Percentiles rank a stretch among this genome's conserved stretches.
Conservation (phyloP, 1,140 invertebrate species). For the Hetaerina americana region DNA sequence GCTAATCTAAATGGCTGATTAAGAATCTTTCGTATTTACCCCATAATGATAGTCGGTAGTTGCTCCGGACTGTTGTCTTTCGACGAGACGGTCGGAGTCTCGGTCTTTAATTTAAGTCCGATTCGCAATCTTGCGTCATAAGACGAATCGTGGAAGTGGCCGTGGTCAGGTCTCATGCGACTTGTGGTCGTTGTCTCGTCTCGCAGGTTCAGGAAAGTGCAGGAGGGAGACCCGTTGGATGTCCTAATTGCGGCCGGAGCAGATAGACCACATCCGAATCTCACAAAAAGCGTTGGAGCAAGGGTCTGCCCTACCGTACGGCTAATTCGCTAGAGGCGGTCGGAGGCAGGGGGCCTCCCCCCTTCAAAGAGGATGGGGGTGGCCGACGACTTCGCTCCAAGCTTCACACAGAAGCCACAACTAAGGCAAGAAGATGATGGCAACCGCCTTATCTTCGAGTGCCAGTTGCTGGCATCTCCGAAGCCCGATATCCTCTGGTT, state of each 20-base stretch:
- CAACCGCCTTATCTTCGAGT: slow-evolving; percentile 90
- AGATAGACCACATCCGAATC: not conserved
- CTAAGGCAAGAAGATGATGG: slow-evolving; percentile 91
- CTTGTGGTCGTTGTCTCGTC: not conserved
- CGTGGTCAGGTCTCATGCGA: not conserved
- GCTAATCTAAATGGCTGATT: too few relatives aligned
- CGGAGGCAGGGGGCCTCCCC: not conserved
- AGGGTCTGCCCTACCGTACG: not conserved
- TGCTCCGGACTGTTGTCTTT: too few relatives aligned
- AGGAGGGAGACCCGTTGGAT: not conserved
- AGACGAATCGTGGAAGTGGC: too few relatives aligned
- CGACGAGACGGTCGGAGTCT: too few relatives aligned
- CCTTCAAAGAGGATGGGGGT: slow-evolving; percentile 46
- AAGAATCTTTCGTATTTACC: too few relatives aligned
- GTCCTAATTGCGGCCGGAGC: not conserved
- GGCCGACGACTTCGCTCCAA: slow-evolving; percentile 88
- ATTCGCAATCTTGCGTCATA: too few relatives aligned
- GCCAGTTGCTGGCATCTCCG: slow-evolving; percentile 73
- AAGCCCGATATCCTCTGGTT: slow-evolving; percentile 88
- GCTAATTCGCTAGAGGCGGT: not conserved
- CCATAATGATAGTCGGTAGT: too few relatives aligned
- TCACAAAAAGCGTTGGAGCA: too few relatives aligned
- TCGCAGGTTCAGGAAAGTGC: not conserved
- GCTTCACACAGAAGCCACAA: slow-evolving; percentile 93
- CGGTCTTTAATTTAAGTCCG: too few relatives aligned